These are phyloP conservation scores for Diplazon laetatorius DNA, from an alignment of 2,888 invertebrate genomes.

Conservation along the genomic window DNA sequence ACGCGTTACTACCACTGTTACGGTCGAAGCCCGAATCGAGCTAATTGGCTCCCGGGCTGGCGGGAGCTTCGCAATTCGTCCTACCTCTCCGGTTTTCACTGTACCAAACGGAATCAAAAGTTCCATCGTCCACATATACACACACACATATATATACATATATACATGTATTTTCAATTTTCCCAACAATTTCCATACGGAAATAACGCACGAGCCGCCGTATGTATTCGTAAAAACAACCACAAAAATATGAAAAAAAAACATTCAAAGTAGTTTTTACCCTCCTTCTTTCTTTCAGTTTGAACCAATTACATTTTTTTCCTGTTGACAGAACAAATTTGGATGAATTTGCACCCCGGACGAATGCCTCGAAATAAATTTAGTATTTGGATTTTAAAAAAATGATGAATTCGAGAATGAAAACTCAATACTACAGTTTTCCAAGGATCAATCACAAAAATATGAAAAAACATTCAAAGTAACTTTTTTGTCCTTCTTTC, in stretches of 20 bases:
- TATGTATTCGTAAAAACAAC: too few relatives aligned
- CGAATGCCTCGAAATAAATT: too few relatives aligned
- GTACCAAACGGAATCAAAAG: conserved; percentile 13
- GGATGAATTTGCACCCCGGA: too few relatives aligned
- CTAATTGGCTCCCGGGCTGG: conserved; percentile 60
- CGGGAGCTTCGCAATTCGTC: conserved; percentile 50
- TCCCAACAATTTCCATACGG: background rate
- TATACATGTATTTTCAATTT: conserved; percentile 9
- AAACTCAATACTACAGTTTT: too few relatives aligned
- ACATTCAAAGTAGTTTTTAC: background rate
- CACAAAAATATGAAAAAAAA: background rate
- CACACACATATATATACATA: too few relatives aligned
- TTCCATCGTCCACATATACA: background rate
- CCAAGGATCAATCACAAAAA: too few relatives aligned
- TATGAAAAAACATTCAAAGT: too few relatives aligned
- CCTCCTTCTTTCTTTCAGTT: too few relatives aligned
- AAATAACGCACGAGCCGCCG: background rate
- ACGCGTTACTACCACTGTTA: conserved; percentile 15
- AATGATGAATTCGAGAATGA: too few relatives aligned
- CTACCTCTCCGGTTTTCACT: conserved; percentile 11
- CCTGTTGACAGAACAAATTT: too few relatives aligned
- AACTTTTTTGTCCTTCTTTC: too few relatives aligned
- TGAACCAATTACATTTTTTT: conserved; percentile 1
- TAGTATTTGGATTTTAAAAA: too few relatives aligned
- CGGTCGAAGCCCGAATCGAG: conserved; percentile 56